Percentiles rank a stretch among this genome's conserved stretches.
phyloP scores from a whole-genome alignment of 2,113 vertebrate genomes.

The Misgurnus mizolepis region DNA sequence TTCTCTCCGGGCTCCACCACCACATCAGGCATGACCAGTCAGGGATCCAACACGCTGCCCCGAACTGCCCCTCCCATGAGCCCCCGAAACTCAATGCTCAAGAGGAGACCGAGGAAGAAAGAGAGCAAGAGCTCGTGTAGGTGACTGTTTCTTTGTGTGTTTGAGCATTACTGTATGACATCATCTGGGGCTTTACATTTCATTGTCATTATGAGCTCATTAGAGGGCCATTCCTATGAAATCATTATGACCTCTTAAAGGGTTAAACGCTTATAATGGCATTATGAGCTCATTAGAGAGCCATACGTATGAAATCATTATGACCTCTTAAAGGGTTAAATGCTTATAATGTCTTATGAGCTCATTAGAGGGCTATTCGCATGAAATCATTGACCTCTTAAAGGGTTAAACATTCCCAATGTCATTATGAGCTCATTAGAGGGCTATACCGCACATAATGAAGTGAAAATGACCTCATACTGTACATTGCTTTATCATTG shows the following conservation, averaged over 20 bases:
- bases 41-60: constrained; percentile 88
- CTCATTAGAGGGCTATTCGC: too few species aligned
- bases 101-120: constrained; percentile 88
- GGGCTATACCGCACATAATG: too few species aligned
- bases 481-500: too few species aligned
- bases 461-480: too few species aligned
- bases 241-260: not conserved
- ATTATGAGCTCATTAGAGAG: not conserved
- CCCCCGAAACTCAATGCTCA: constrained; percentile 87
- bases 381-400: too few species aligned
- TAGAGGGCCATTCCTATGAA: not conserved
- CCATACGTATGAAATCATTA: too few species aligned
- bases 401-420: too few species aligned
- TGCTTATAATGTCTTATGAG: too few species aligned
- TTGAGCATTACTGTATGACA: not conserved
- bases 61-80: constrained; percentile 87
- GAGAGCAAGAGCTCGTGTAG: constrained; percentile 93
- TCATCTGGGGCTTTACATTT: not conserved
- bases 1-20: constrained; percentile 89
- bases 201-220: not conserved
- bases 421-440: too few species aligned
- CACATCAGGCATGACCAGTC: constrained; percentile 81
- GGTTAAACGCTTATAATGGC: not conserved
- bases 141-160: constrained; percentile 45
- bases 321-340: too few species aligned